phyloP scores from a whole-genome alignment of 2,888 invertebrate genomes.

The Leptinotarsa rubiginosa region DNA sequence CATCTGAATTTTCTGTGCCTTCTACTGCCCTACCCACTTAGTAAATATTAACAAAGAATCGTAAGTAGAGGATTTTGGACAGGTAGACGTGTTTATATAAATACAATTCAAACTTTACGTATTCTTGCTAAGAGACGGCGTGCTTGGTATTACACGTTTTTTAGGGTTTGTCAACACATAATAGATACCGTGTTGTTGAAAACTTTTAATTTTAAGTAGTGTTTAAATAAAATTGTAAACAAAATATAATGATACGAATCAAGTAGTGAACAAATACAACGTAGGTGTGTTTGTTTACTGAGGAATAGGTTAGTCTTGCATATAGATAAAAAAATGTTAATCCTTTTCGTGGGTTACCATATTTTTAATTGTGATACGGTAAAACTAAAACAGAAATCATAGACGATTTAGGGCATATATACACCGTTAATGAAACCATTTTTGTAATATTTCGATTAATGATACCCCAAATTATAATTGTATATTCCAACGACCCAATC shows the following conservation, averaged over 20 bases:
- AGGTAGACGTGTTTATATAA: conserved; percentile 25
- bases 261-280: conserved; percentile 44
- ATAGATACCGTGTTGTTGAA: conserved; percentile 35
- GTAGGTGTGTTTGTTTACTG: conserved; percentile 43
- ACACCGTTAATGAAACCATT: too few relatives aligned
- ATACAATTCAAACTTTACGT: conserved; percentile 17
- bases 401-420: too few relatives aligned
- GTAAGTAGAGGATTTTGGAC: conserved; percentile 19
- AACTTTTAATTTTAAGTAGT: conserved; percentile 40
- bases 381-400: too few relatives aligned
- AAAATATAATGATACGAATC: conserved; percentile 41
- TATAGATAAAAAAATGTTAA: conserved; percentile 16
- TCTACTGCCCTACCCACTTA: conserved; percentile 25
- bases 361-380: background rate
- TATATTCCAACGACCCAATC: too few relatives aligned
- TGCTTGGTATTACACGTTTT: conserved; percentile 38
- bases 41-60: conserved; percentile 31
- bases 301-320: conserved; percentile 29
- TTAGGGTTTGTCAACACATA: conserved; percentile 38
- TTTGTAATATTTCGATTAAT: too few relatives aligned
- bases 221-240: conserved; percentile 27
- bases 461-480: too few relatives aligned
- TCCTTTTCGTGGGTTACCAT: background rate
- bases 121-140: conserved; percentile 30
- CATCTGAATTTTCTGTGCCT: conserved; percentile 12